Evolutionary conservation across 1,140 invertebrate genomes (phyloP), one percentile per base, ranked within the genome.

Genomic region (Ylistrum balloti): DNA sequence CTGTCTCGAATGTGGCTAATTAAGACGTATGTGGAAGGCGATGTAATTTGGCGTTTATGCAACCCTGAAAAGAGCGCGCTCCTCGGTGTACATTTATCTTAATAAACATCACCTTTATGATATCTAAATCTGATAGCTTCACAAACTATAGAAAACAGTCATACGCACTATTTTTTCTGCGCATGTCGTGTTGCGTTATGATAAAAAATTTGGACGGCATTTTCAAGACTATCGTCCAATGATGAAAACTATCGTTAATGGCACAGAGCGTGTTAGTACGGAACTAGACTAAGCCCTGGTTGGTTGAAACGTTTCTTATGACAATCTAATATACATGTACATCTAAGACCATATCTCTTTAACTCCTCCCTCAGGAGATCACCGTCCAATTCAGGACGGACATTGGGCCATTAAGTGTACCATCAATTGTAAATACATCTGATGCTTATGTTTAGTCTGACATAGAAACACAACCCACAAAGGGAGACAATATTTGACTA

Each of bases 11-110:
- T 74, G 28, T 74, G 9, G n/a, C 56, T 74, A 74, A 74, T 74
- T 74, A 74, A 74, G 22, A 74, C n/a, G 56, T 74, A 74, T 74
- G 56, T 74, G n/a, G 56, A 74, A 74, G n/a, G 56, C 56, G n/a
- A 74, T 74, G 56, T 11, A 74, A 74, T 74, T 74, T 74, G 56
- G 56, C 56, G 56, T 74, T 74, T n/a, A 74, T 74, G 56, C 28
- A 28, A 5, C 56, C n/a, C 17, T n/a, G 56, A 74, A n/a, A 28
- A 74, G n/a, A 74, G n/a, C n/a, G n/a, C 22, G 56, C n/a, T 74
- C 56, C 56, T 74, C 56, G 28, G n/a, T 74, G 28, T 74, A 74
- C n/a, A 74, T 74, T 74, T 74, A 74, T 74, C 56, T 74, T 74
- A 74, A 74, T 74, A 74, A 74, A n/a, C 22, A 28, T 5, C n/a